Conservation (phyloP, 2,797 vertebrate species). For the Loris lydekkerianus region DNA sequence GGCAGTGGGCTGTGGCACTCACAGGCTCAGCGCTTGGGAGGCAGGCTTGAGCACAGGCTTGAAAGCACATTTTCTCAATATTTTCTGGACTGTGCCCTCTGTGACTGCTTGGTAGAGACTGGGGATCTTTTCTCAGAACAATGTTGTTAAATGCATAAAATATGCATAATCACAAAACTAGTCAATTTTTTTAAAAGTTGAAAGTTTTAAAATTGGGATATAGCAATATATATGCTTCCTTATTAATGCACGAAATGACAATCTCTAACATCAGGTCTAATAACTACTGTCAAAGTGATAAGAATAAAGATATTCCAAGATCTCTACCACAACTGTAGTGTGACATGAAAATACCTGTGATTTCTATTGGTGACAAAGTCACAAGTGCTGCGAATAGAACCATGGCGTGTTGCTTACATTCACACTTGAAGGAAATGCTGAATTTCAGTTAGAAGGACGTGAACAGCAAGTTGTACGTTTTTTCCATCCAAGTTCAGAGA, state of each 20-base stretch:
- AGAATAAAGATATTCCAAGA: not conserved
- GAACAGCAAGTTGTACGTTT: not conserved
- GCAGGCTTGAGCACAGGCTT: not conserved
- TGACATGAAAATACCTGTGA: not conserved
- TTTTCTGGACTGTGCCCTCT: not conserved
- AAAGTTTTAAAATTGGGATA: not conserved
- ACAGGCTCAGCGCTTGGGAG: no score
- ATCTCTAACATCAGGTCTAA: not conserved
- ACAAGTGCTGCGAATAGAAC: not conserved
- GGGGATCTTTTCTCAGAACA: not conserved
- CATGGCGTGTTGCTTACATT: not conserved
- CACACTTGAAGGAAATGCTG: not conserved
- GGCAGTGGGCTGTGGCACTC: rapidly evolving
- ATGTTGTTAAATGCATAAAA: not conserved
- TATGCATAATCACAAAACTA: not conserved
- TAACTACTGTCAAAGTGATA: not conserved
- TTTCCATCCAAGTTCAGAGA: not conserved
- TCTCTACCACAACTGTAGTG: not conserved
- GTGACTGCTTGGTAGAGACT: rapidly evolving
- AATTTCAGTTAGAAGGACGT: not conserved
- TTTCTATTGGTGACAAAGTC: not conserved
- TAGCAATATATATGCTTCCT: not conserved
- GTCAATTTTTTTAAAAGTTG: not conserved
- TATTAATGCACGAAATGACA: not conserved
- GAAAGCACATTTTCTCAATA: no score